phyloP scores from a whole-genome alignment of 1,140 invertebrate genomes.

The Apocrypta bakeri region DNA sequence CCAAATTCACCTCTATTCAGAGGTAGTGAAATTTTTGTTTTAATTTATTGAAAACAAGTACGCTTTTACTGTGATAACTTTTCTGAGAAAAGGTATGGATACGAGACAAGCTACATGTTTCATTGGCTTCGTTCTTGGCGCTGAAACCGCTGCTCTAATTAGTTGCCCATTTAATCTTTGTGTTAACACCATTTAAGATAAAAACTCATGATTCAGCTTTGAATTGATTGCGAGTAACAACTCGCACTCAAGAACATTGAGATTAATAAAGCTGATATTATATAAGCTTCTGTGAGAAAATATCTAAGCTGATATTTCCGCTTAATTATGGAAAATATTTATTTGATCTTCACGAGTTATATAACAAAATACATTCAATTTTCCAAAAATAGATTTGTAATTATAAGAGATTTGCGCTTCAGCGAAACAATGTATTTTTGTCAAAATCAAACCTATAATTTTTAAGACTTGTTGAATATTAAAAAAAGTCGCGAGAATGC shows the following conservation, averaged over 20 bases:
- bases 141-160: background rate
- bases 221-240: background rate
- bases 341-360: background rate
- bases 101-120: background rate
- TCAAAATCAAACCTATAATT: too few species aligned
- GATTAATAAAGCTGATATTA: background rate
- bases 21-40: too few species aligned
- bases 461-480: too few species aligned
- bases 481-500: slow-evolving; percentile 60
- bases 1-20: too few species aligned
- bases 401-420: too few species aligned
- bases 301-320: background rate
- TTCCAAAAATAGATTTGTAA: background rate
- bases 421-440: too few species aligned
- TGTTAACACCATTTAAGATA: background rate
- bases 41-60: too few species aligned
- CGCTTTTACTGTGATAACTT: too few species aligned
- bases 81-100: background rate
- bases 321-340: too few species aligned
- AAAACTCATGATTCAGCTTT: background rate
- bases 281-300: background rate
- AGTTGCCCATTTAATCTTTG: background rate
- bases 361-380: background rate
- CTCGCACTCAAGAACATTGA: background rate
- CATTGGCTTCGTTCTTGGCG: background rate